Conservation (phyloP, 2,888 invertebrate species). For the Actias luna region DNA sequence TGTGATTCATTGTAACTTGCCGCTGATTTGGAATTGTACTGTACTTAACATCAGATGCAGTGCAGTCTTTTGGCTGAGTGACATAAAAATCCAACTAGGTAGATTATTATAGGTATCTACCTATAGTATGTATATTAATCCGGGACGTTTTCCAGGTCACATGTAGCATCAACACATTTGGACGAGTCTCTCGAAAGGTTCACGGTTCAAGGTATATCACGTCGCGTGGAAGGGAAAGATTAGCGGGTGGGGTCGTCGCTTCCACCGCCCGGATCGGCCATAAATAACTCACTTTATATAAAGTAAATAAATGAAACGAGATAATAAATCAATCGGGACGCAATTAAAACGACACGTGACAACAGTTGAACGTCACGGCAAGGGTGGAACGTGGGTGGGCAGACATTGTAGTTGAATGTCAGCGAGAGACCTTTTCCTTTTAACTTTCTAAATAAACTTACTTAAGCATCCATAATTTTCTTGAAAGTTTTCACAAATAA, state of each 20-base stretch:
- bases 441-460: background rate
- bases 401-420: background rate
- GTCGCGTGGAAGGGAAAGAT: conserved; percentile 2
- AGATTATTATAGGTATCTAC: too few relatives aligned
- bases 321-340: conserved; percentile 40
- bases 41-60: too few relatives aligned
- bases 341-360: conserved; percentile 35
- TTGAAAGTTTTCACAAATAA: too few relatives aligned
- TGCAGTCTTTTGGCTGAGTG: too few relatives aligned
- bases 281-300: conserved; percentile 48
- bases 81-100: background rate
- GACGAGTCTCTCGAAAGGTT: background rate
- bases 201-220: too few relatives aligned
- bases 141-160: background rate
- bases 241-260: conserved; percentile 23
- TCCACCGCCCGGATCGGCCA: conserved; percentile 31
- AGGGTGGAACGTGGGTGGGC: background rate
- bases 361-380: background rate
- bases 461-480: too few relatives aligned
- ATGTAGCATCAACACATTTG: background rate
- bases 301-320: conserved; percentile 28
- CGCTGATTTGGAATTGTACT: too few relatives aligned
- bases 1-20: too few relatives aligned
- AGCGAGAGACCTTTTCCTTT: background rate
- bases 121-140: too few relatives aligned